Conservation (phyloP, 1,140 invertebrate genomes). For the Ruditapes philippinarum region DNA sequence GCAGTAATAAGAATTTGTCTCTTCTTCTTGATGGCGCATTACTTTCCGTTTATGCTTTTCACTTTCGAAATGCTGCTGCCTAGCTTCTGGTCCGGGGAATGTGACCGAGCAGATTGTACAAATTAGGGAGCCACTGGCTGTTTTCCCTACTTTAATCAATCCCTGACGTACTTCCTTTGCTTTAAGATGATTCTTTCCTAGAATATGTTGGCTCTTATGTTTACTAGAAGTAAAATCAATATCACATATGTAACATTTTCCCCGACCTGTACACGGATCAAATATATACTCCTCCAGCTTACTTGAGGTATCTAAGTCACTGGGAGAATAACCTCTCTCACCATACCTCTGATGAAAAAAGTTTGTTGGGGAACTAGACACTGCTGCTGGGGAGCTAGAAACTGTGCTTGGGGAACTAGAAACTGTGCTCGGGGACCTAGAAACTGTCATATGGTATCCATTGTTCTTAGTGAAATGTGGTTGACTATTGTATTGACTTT, state of each 20-base stretch:
- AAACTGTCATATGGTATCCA: background rate
- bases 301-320: background rate
- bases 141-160: background rate
- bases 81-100: conserved; percentile 73
- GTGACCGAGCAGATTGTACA: conserved; percentile 72
- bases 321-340: background rate
- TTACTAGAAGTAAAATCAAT: conserved; percentile 69
- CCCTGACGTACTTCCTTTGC: conserved; percentile 26
- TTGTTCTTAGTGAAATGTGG: too few relatives aligned
- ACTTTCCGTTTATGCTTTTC: conserved; percentile 71
- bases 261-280: conserved; percentile 35
- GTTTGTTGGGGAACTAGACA: background rate
- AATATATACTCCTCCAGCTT: conserved; percentile 33
- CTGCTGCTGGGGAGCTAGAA: background rate
- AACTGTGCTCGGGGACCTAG: background rate
- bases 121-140: conserved; percentile 30
- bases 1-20: conserved; percentile 69
- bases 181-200: conserved; percentile 71
- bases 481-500: too few relatives aligned
- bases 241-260: conserved; percentile 70
- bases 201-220: conserved; percentile 71
- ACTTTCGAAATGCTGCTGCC: conserved; percentile 71
- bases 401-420: background rate
- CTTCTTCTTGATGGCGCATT: conserved; percentile 28
- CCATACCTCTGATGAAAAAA: background rate